Conservation (phyloP, 2,113 vertebrate species). For the Brachionichthys hirsutus region DNA sequence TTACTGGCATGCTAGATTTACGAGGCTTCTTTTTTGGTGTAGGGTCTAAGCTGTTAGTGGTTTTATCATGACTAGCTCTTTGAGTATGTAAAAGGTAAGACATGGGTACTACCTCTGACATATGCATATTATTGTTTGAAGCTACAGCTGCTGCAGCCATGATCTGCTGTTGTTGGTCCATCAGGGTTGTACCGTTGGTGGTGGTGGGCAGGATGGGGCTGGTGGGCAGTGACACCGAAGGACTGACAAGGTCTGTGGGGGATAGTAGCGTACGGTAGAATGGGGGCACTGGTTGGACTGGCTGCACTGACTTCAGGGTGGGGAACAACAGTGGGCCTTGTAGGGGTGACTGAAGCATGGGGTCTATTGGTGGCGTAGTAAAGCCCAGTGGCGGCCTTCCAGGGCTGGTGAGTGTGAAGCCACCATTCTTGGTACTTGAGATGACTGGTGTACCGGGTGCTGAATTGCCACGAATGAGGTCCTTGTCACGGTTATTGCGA, state of each 20-base stretch:
- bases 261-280: constrained; percentile 97
- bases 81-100: constrained; percentile 78
- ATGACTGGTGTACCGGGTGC: constrained; percentile 92
- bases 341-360: constrained; percentile 90
- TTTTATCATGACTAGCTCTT: constrained; percentile 76
- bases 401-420: constrained; percentile 91
- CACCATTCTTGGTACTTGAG: constrained; percentile 90
- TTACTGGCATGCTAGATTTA: constrained; percentile 99
- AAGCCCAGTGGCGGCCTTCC: constrained; percentile 94
- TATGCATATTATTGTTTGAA: constrained; percentile 68
- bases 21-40: constrained; percentile 97
- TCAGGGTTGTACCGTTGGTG: constrained; percentile 77
- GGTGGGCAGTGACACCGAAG: constrained; percentile 91
- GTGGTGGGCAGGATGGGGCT: constrained; percentile 92
- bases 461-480: constrained; percentile 93
- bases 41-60: constrained; percentile 83
- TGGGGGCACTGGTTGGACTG: constrained; percentile 96
- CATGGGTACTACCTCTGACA: constrained; percentile 81
- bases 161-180: constrained; percentile 80
- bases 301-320: constrained; percentile 95
- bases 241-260: constrained; percentile 93
- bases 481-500: constrained; percentile 98
- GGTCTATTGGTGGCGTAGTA: constrained; percentile 92
- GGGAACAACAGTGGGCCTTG: constrained; percentile 94
- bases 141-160: constrained; percentile 79